Evolutionary conservation across 2,797 vertebrate species (phyloP).

Genomic region (Silurus aristotelis): DNA sequence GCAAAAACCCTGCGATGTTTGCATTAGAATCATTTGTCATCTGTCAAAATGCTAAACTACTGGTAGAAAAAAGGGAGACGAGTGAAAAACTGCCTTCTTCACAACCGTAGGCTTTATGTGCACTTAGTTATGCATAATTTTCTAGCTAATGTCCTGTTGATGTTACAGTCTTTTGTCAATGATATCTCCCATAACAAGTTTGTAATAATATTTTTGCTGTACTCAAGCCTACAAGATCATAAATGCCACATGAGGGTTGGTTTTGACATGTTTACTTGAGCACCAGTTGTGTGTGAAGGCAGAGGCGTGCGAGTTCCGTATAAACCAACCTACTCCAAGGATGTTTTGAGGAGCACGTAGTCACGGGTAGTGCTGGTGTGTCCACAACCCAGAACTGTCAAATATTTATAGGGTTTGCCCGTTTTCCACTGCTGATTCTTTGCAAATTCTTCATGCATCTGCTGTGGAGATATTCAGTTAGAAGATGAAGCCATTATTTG

Average conservation of each 20-base stretch:
- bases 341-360: background rate
- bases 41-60: background rate
- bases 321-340: background rate
- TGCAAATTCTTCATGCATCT: background rate
- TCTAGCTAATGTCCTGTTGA: background rate
- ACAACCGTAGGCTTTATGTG: background rate
- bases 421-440: background rate
- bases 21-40: background rate
- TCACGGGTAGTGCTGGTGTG: background rate
- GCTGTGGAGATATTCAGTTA: background rate
- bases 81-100: constrained; percentile 1
- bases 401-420: background rate
- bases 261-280: background rate
- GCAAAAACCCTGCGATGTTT: background rate
- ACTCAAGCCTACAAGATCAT: background rate
- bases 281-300: background rate
- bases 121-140: background rate
- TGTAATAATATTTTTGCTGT: background rate
- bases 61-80: background rate
- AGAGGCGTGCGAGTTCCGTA: background rate
- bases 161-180: background rate
- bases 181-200: background rate
- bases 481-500: background rate
- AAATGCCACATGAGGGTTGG: background rate
- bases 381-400: background rate